Evolutionary conservation across 2,888 invertebrate species (phyloP).

Genomic region (Clitarchus hookeri): DNA sequence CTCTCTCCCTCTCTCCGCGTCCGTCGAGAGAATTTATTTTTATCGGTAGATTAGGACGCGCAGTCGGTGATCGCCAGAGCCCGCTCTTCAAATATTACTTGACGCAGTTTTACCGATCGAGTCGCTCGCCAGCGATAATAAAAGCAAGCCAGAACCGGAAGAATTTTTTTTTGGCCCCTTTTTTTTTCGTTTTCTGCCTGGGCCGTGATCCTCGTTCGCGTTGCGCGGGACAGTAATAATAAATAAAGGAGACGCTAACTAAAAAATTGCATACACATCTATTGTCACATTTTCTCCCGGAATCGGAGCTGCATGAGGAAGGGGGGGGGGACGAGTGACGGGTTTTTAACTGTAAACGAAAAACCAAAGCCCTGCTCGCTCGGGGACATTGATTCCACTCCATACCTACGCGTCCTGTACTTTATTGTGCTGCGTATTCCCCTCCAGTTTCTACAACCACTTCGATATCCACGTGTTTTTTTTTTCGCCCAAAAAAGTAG

Average conservation of each 20-base stretch:
- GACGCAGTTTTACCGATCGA: not conserved
- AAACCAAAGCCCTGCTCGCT: too few relatives aligned
- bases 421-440: too few relatives aligned
- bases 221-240: not conserved
- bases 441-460: too few relatives aligned
- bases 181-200: not conserved
- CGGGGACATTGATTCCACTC: too few relatives aligned
- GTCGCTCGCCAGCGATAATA: not conserved
- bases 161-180: not conserved
- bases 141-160: not conserved
- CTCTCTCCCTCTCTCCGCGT: slow-evolving; percentile 15
- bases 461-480: too few relatives aligned
- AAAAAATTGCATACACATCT: not conserved
- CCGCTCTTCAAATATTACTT: not conserved
- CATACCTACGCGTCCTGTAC: too few relatives aligned
- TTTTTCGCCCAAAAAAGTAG: too few relatives aligned
- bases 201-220: not conserved
- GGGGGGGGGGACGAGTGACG: not conserved
- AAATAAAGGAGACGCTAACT: not conserved
- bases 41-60: not conserved
- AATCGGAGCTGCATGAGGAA: not conserved
- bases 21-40: not conserved
- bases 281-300: not conserved
- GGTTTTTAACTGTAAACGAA: not conserved
- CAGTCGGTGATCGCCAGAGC: not conserved